Evolutionary conservation across 1,140 invertebrate genomes (phyloP).

Genomic region (Eriosoma lanigerum): DNA sequence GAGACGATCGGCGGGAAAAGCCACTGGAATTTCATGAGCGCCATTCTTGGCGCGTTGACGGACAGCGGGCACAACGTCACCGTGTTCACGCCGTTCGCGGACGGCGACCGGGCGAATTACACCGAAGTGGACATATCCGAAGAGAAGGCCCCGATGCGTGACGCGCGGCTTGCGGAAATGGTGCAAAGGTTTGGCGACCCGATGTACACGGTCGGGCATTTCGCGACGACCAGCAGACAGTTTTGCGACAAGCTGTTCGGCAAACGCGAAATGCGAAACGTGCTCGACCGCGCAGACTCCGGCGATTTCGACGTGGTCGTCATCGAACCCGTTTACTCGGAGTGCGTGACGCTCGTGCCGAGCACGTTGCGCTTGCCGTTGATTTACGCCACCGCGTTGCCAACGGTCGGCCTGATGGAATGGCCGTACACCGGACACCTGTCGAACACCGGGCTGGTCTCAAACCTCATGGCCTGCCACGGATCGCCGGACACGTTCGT

Average conservation of each 20-base stretch:
- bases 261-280: not conserved
- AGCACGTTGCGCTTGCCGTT: not conserved
- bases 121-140: not conserved
- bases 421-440: not conserved
- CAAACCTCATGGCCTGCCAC: not conserved
- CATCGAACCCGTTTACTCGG: not conserved
- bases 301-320: not conserved
- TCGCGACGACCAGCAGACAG: not conserved
- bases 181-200: not conserved
- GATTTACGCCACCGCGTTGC: not conserved
- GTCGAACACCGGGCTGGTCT: not conserved
- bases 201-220: not conserved
- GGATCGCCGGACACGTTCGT: not conserved
- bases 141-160: not conserved
- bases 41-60: constrained; percentile 54
- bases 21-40: constrained; percentile 58
- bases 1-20: constrained; percentile 56
- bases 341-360: not conserved
- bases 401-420: not conserved
- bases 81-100: constrained; percentile 27
- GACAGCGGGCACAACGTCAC: constrained; percentile 41
- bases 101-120: constrained; percentile 11
- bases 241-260: not conserved
- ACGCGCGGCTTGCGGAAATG: not conserved
- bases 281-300: not conserved